Evolutionary conservation across 1,140 invertebrate genomes (phyloP), one percentile per base, ranked within the genome.

Genomic region (Notospermus geniculatus): DNA sequence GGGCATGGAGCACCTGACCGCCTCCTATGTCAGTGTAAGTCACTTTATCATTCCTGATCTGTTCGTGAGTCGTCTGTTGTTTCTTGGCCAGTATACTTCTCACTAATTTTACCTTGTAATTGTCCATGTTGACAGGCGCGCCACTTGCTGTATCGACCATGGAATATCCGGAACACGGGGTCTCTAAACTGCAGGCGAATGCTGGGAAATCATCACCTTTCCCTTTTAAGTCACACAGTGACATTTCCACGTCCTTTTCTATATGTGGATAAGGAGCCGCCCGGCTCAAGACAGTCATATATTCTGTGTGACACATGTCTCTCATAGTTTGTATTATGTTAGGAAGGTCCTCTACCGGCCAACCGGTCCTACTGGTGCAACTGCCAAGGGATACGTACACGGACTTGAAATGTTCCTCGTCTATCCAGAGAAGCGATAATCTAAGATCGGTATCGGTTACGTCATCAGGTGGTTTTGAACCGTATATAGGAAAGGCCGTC

Each of bases 361-460:
- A 50, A 5, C 5, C 46, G 4, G 46, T 50, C 25, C 46, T 5
- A 50, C 25, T 5, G n/a, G 46, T 50, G n/a, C 46, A 50, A 5
- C 5, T 7, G 4, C 46, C 46, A 50, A 50, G n/a, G 4, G 19
- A 7, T 5, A 7, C n/a, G 46, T 50, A 50, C 19, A 50, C 46
- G 5, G 46, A 5, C n/a, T 50, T 50, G n/a, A 50, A 50, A n/a
- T 50, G 46, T 50, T 5, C 19, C n/a, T 50, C 46, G 46, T 50
- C 46, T 27, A 50, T 27, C 46, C 46, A 50, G 19, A 50, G 25
- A 19, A 50, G 5, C 4, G 46, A 50, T 5, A 50, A 50, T 23
- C 46, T 19, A 9, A 50, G 19, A 27, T 50, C 46, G n/a, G 4
- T n/a, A 27, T 50, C 46, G n/a, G 25, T 50, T 50, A 5, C 46